phyloP scores from a whole-genome alignment of 2,797 vertebrate species.

The Galago senegalensis region DNA sequence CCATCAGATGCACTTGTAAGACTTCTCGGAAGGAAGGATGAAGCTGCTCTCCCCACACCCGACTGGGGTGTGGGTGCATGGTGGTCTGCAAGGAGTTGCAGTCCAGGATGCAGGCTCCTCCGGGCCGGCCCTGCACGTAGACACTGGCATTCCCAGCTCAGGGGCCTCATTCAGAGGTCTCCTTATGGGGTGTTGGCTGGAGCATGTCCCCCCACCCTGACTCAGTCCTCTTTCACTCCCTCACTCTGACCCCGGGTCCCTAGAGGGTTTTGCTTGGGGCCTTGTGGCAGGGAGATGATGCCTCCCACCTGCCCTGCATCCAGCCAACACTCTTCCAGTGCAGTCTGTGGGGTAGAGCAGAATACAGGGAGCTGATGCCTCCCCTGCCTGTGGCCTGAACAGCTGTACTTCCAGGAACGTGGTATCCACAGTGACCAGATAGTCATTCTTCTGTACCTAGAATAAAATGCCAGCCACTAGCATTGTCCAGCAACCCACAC shows the following conservation, averaged over 20 bases:
- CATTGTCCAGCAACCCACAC: background rate
- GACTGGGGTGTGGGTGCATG: fast-evolving
- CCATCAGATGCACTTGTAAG: fast-evolving
- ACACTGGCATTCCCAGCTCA: too few species aligned
- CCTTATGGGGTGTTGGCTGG: fast-evolving
- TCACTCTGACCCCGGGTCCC: fast-evolving
- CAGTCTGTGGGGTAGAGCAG: background rate
- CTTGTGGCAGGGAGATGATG: too few species aligned
- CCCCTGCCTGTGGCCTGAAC: background rate
- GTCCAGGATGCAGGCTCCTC: fast-evolving
- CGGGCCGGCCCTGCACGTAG: fast-evolving
- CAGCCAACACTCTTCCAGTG: fast-evolving
- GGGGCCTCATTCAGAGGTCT: too few species aligned
- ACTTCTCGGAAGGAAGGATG: background rate
- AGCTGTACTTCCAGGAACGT: background rate
- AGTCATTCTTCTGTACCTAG: background rate
- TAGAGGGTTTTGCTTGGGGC: background rate
- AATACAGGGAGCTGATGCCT: background rate
- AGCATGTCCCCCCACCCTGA: background rate
- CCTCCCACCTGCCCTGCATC: background rate
- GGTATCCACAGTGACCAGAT: background rate
- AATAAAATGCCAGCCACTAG: background rate
- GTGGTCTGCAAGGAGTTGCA: background rate
- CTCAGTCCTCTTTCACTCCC: too few species aligned
- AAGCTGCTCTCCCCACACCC: too few species aligned